phyloP scores from a whole-genome alignment of 2,888 invertebrate species.

The Trisateles emortualis region DNA sequence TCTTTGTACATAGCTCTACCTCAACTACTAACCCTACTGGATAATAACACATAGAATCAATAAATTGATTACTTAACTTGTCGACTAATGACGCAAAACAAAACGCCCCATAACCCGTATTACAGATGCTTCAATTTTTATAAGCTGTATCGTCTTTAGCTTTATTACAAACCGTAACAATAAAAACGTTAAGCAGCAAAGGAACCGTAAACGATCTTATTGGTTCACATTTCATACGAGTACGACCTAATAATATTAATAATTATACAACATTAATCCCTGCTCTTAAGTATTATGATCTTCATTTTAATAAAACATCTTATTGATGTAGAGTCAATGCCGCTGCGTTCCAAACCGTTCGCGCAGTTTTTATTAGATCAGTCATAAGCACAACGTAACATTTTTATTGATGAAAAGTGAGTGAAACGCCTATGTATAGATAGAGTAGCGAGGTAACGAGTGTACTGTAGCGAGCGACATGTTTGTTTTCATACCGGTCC shows the following conservation, averaged over 20 bases:
- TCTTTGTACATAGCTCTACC: no score
- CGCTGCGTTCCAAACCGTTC: slow-evolving; percentile 26
- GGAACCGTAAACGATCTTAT: not conserved
- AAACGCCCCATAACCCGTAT: not conserved
- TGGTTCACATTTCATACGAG: slow-evolving; percentile 4
- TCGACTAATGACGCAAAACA: slow-evolving; percentile 1
- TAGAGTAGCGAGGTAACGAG: slow-evolving; percentile 58
- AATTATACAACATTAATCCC: no score
- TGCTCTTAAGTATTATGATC: not conserved
- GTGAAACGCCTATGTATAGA: slow-evolving; percentile 67
- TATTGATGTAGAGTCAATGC: slow-evolving; percentile 20
- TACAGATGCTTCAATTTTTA: not conserved
- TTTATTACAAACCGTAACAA: not conserved
- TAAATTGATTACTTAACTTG: not conserved
- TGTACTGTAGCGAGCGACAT: slow-evolving; percentile 71
- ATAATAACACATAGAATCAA: not conserved
- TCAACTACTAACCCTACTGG: no score
- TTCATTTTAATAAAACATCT: not conserved
- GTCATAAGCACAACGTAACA: slow-evolving; percentile 55
- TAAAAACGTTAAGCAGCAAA: not conserved
- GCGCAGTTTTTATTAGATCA: slow-evolving; percentile 50
- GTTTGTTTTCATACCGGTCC: slow-evolving; percentile 86
- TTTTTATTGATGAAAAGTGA: slow-evolving; percentile 73
- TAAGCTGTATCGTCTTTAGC: not conserved
- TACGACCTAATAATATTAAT: not conserved